Base-by-base conservation (phyloP, 2,888 invertebrate species). In the Ypsolopha scabrella region DNA sequence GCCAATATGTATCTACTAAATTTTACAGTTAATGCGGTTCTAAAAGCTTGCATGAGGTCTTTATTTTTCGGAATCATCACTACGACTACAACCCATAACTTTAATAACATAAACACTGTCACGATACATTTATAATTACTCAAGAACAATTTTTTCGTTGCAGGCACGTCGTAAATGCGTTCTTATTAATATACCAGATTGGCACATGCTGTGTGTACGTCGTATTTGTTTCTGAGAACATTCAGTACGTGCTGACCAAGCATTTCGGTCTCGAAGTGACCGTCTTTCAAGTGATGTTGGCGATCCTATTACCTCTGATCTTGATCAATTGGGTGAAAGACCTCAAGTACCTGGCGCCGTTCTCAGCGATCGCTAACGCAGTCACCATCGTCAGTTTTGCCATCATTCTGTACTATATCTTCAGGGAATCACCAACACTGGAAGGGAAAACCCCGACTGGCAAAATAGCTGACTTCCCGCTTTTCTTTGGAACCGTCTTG, bases 201-300 rank as follows among this genome's bases (percentile, higher is more conserved):
- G 99, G 99, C 47, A 95, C 96, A 48, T 98, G 98, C 73, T 97
- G 97, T 74, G 97, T 98, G 1, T 99, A 99, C 77, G 93, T 96
- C 24, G 94, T 98, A 0, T 99, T 98, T 74, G 94, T 98, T 48
- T 91, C 97, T 0, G 91, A 92, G 54, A 97, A 96, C 75, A 88
- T 97, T n/a, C 88, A 93, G 67, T 86, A 80, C 59, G 92, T 94
- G 9, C 75, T 88, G 10, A 86, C 86, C 41, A 75, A 87, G 14
- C 88, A 91, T 61, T 80, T 85, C 55, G 65, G 74, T 2, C 69
- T 80, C 0, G 68, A 75, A 4, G 72, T 90, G 6, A 86, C 88
- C 49, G 83, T 91, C 38, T 81, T 90, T 52, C 75, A 91, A 36
- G 91, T 93, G 64, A 94, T 94, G 93, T 65, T 92, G 33, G 90